A percentile compares a stretch with the other conserved stretches of the same genome.
Conservation (phyloP, 2,797 vertebrate species). For the Cyprinodon diabolis region DNA sequence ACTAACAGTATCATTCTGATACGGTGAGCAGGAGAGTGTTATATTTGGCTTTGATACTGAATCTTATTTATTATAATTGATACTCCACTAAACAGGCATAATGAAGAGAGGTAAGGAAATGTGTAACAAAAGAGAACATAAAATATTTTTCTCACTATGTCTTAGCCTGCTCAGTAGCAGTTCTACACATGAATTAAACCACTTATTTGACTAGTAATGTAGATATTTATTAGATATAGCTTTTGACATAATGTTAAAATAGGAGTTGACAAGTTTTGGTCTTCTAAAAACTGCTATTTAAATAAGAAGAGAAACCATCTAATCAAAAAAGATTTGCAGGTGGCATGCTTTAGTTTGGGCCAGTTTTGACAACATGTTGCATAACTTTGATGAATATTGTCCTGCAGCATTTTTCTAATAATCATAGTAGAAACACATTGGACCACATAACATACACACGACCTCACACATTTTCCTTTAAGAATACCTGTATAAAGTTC, state of each 20-base stretch:
- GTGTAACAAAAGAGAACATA: not conserved
- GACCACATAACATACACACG: not conserved
- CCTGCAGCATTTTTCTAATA: not conserved
- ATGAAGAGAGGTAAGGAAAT: not conserved
- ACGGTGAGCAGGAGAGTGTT: constrained; percentile 15
- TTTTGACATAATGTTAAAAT: not conserved
- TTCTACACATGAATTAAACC: not conserved
- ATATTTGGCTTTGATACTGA: not conserved
- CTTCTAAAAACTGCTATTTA: not conserved
- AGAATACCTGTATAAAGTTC: no score
- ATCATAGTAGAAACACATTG: not conserved
- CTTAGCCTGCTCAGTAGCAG: not conserved
- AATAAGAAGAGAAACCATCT: not conserved
- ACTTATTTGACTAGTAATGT: no score
- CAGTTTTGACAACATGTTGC: not conserved
- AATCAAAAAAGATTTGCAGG: not conserved
- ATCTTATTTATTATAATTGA: not conserved
- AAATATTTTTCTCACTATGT: not conserved
- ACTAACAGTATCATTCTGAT: constrained; percentile 36
- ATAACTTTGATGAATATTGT: not conserved
- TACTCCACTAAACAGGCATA: not conserved
- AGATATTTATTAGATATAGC: not conserved
- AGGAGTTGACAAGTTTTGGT: not conserved
- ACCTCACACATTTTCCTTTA: not conserved
- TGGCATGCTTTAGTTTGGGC: not conserved